A percentile compares a stretch with the other conserved stretches of the same genome.
phyloP scores from a whole-genome alignment of 2,888 invertebrate genomes.

The Candidula unifasciata region DNA sequence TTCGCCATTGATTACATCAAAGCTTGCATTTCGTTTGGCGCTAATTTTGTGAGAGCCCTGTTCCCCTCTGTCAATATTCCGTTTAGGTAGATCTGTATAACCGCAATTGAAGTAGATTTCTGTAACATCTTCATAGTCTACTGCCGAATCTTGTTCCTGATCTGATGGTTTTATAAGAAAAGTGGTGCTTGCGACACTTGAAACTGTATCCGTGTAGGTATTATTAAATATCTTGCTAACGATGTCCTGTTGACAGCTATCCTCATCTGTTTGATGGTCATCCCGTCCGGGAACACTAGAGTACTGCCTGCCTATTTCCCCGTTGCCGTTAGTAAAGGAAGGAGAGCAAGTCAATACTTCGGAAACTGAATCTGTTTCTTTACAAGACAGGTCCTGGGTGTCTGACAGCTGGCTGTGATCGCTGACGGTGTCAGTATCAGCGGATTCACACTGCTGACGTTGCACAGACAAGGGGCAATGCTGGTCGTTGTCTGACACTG shows the following conservation, averaged over 20 bases:
- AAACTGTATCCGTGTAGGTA: constrained; percentile 55
- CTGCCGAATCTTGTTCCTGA: neutral
- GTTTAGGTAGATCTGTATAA: neutral
- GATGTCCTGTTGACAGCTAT: neutral
- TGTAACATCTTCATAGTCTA: neutral
- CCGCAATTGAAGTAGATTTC: constrained; percentile 5
- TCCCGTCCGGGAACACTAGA: too few relatives aligned
- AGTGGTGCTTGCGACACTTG: constrained; percentile 51
- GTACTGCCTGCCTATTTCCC: too few relatives aligned
- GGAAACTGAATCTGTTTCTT: too few relatives aligned
- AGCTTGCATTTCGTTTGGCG: neutral
- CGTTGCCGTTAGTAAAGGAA: too few relatives aligned
- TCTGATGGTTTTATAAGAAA: constrained; percentile 46
- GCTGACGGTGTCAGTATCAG: too few relatives aligned
- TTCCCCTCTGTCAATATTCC: neutral
- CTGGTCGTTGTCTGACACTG: neutral
- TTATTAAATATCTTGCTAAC: constrained; percentile 34
- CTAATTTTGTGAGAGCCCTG: neutral
- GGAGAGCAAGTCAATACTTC: too few relatives aligned
- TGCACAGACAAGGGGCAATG: neutral
- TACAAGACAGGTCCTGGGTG: too few relatives aligned
- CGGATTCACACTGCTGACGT: neutral
- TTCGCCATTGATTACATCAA: too few relatives aligned
- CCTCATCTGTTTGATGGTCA: too few relatives aligned
- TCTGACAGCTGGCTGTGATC: too few relatives aligned